Percentiles rank a stretch among this genome's conserved stretches.
Conservation (phyloP, 2,113 vertebrate species). For the Erythrocebus patas region DNA sequence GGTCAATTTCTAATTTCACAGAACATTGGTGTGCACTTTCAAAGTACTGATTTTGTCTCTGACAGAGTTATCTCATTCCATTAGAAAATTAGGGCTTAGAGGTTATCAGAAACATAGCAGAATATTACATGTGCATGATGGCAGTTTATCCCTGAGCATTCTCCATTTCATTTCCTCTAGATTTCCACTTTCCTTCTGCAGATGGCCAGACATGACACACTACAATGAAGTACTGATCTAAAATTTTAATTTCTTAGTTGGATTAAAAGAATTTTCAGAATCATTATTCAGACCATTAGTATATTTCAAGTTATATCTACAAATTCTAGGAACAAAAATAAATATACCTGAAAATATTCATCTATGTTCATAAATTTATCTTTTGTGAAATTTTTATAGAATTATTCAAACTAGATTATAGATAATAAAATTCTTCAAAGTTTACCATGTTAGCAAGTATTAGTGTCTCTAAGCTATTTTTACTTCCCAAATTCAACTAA, state of each 20-base stretch:
- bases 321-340: constrained; percentile 13
- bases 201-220: background rate
- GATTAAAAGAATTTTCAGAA: constrained; percentile 30
- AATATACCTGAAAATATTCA: background rate
- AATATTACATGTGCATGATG: constrained; percentile 6
- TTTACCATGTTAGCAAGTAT: constrained; percentile 14
- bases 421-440: constrained; percentile 23
- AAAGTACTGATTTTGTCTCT: constrained; percentile 63
- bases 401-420: background rate
- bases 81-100: constrained; percentile 55
- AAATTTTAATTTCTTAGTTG: constrained; percentile 9
- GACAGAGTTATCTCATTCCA: constrained; percentile 51
- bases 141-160: constrained; percentile 39
- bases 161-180: background rate
- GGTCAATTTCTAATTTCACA: constrained; percentile 63
- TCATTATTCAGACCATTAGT: background rate
- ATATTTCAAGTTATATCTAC: constrained; percentile 6
- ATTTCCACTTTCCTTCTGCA: background rate
- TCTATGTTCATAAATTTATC: background rate
- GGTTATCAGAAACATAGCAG: constrained; percentile 44
- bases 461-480: background rate
- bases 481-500: constrained; percentile 35
- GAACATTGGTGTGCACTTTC: constrained; percentile 39
- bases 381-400: background rate
- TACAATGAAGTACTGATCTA: constrained; percentile 13